Conservation (phyloP, 2,797 vertebrate genomes). For the Diglossa cyanea region DNA sequence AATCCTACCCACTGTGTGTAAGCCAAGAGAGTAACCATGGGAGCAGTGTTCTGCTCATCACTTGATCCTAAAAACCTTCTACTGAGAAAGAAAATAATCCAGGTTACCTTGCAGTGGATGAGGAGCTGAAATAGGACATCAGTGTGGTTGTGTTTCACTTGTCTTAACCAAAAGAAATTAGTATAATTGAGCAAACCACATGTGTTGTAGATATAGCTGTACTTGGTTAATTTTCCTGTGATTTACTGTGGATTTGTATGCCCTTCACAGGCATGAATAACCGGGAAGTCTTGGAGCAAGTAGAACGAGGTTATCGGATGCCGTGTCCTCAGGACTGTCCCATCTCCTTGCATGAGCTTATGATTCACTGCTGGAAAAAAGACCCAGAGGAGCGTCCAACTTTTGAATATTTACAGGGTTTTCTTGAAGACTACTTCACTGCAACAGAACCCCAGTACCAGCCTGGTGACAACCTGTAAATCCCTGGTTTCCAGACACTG, state of each 20-base stretch:
- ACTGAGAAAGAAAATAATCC: neutral
- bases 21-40: neutral
- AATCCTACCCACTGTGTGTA: neutral
- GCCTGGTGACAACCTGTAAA: constrained; percentile 95
- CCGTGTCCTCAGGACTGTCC: constrained; percentile 93
- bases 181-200: neutral
- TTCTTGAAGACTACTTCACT: constrained; percentile 98
- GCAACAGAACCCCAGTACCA: constrained; percentile 98
- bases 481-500: constrained; percentile 44
- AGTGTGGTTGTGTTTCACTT: neutral
- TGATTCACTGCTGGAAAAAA: constrained; percentile 98
- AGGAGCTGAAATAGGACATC: neutral
- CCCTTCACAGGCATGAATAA: constrained; percentile 91
- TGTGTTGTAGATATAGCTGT: neutral
- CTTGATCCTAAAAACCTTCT: neutral
- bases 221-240: neutral
- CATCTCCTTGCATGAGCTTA: constrained; percentile 93
- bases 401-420: constrained; percentile 96
- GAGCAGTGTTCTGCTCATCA: neutral
- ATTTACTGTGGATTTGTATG: neutral
- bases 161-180: neutral
- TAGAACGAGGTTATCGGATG: constrained; percentile 96
- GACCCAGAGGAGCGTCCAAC: constrained; percentile 94
- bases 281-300: constrained; percentile 97
- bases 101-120: neutral